Evolutionary conservation across 2,113 vertebrate genomes (phyloP).

Genomic region (Halcyon senegalensis): DNA sequence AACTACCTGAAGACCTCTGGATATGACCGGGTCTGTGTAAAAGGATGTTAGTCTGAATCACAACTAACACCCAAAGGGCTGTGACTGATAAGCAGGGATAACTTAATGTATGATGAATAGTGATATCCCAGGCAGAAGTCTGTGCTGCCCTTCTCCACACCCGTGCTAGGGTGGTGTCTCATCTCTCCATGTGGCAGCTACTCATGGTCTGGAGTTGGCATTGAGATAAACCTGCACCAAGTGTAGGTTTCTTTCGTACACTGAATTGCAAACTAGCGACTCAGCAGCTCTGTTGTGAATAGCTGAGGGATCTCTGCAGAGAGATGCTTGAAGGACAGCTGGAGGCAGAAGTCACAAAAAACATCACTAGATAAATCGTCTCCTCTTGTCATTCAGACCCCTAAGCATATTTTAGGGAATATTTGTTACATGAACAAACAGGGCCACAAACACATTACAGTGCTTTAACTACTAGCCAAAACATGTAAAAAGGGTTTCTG

Average conservation of each 20-base stretch:
- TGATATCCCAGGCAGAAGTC: background rate
- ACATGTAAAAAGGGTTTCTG: background rate
- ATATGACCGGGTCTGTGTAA: background rate
- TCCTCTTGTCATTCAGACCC: background rate
- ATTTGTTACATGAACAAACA: background rate
- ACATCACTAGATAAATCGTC: background rate
- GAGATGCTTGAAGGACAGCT: background rate
- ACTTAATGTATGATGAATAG: background rate
- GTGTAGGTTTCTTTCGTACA: background rate
- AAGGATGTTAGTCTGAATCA: background rate
- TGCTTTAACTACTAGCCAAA: background rate
- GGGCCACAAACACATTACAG: background rate
- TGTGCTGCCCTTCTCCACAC: background rate
- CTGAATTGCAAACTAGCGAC: background rate
- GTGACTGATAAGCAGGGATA: background rate
- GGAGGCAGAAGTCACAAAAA: background rate
- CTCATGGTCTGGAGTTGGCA: background rate
- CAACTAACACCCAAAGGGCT: background rate
- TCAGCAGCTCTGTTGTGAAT: background rate
- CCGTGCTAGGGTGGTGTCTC: background rate
- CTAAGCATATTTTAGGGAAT: background rate
- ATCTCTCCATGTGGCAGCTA: background rate
- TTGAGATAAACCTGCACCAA: background rate
- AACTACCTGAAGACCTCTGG: background rate
- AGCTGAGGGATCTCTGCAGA: background rate